Conservation (phyloP, 2,113 vertebrate genomes). For the Sisor rabdophorus region DNA sequence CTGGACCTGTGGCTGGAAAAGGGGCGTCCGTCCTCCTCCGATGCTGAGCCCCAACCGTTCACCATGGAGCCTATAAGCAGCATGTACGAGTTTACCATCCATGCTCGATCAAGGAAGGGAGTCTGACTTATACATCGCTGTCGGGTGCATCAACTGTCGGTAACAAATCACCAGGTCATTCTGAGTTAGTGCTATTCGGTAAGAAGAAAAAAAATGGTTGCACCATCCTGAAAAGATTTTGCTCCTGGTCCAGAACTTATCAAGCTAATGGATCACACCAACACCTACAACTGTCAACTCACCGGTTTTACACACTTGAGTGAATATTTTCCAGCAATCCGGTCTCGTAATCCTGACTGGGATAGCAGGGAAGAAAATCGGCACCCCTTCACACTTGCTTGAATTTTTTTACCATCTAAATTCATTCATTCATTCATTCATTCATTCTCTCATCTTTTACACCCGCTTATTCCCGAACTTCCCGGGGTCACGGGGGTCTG, state of each 20-base stretch:
- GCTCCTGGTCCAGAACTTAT: neutral
- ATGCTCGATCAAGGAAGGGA: neutral
- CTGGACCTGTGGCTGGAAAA: constrained; percentile 97
- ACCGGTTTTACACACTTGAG: too few species aligned
- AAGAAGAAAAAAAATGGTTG: neutral
- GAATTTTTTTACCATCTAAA: neutral
- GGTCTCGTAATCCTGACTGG: neutral
- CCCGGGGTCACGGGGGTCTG: too few species aligned
- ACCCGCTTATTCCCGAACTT: too few species aligned
- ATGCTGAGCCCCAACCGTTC: constrained; percentile 98
- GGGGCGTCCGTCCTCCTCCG: constrained; percentile 91
- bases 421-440: too few species aligned
- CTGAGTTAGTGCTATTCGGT: neutral
- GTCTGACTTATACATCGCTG: neutral
- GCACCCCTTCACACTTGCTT: neutral
- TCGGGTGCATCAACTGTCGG: neutral
- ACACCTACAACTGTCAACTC: too few species aligned
- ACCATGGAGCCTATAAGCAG: constrained; percentile 92
- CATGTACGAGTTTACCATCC: constrained; percentile 14
- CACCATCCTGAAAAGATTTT: neutral
- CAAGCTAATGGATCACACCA: neutral
- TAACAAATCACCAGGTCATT: neutral
- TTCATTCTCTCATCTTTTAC: too few species aligned
- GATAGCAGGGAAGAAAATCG: neutral
- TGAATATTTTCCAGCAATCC: neutral